A percentile compares a stretch with the other conserved stretches of the same genome.
Conservation (phyloP, 1,140 invertebrate species). For the Tetragnatha versicolor region DNA sequence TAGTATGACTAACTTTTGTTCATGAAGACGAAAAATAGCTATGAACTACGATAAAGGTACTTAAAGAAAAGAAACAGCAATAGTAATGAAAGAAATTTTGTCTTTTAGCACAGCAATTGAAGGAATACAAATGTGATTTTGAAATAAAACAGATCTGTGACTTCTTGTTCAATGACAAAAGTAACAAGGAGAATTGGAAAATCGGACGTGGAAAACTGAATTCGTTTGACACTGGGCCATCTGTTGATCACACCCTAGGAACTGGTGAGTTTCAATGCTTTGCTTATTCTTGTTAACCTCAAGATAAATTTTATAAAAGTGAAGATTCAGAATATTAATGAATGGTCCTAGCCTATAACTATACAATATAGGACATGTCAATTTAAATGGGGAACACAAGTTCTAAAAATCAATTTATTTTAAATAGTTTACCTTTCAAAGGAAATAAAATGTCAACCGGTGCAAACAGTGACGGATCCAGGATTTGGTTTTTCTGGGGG, state of each 20-base stretch:
- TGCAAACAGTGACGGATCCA: no score
- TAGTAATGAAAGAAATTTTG: no score
- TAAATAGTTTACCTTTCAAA: no score
- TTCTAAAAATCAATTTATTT: no score
- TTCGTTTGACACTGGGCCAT: constrained; percentile 36
- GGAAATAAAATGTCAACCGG: no score
- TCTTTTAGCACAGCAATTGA: neutral
- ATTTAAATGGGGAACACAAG: no score
- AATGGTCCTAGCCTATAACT: neutral
- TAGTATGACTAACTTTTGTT: no score
- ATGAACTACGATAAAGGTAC: no score
- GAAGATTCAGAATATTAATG: neutral
- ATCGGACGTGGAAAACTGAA: constrained; percentile 17
- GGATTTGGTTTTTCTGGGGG: no score
- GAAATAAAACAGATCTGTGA: constrained; percentile 15
- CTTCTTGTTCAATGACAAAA: constrained; percentile 1
- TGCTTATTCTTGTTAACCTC: no score
- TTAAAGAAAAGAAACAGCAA: no score
- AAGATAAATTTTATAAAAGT: neutral
- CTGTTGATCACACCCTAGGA: constrained; percentile 42
- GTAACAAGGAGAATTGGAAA: constrained; percentile 39
- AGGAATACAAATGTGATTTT: constrained; percentile 42
- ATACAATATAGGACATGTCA: neutral
- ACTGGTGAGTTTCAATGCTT: constrained; percentile 20
- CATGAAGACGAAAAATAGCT: no score